These are phyloP conservation scores for Taeniopygia guttata DNA, from an alignment of 2,797 vertebrate species.

Conservation along the genomic window DNA sequence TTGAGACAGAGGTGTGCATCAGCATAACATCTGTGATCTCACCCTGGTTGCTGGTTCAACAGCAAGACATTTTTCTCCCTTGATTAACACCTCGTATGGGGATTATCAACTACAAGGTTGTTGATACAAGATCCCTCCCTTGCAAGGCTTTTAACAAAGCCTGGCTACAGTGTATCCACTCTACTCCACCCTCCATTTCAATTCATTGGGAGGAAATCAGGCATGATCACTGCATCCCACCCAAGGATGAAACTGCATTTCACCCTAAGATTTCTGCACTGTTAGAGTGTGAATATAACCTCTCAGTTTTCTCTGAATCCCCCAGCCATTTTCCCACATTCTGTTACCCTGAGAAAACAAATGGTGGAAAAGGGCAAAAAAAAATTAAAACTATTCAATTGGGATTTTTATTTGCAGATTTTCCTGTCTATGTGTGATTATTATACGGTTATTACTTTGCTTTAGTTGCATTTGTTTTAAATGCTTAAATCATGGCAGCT, in stretches of 20 bases:
- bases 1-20: neutral
- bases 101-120: neutral
- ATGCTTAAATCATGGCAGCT: neutral
- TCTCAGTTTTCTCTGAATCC: neutral
- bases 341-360: neutral
- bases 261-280: neutral
- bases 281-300: neutral
- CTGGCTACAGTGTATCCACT: neutral
- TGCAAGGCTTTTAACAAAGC: neutral
- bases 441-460: neutral
- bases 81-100: neutral
- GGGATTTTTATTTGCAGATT: neutral
- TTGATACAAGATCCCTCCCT: neutral
- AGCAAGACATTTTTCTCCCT: neutral
- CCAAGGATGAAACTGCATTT: neutral
- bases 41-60: neutral
- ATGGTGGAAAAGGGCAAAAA: neutral
- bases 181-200: neutral
- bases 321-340: neutral
- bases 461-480: neutral
- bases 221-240: neutral
- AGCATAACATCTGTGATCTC: neutral
- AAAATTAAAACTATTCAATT: neutral
- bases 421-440: neutral
- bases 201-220: neutral